Base-by-base conservation (phyloP, 2,797 vertebrate genomes). In the Tauraco hartlaubi region DNA sequence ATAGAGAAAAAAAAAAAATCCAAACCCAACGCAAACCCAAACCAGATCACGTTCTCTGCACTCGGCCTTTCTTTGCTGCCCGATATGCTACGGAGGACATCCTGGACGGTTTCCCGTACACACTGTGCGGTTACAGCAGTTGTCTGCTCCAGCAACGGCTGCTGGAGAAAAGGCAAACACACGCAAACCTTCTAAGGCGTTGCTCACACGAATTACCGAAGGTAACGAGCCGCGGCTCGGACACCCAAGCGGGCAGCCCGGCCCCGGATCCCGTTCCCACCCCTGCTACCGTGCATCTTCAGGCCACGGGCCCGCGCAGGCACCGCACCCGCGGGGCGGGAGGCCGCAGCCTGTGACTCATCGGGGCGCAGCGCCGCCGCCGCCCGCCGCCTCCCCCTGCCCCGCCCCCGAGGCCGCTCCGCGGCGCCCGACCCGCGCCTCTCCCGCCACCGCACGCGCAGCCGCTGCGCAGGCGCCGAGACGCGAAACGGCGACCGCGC, bases 311-410 rank as follows among this genome's bases (percentile, higher is more conserved):
- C 0, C 20, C 48, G 15, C 55, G 3, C 8, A 33, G 39, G 31
- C 75, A 8, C 14, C 13, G 1, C n/a, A 1, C 2, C 22, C 12
- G 17, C 3, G 15, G 21, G 35, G 35, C 7, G 35, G 35, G 9
- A 35, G 35, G 35, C 35, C 35, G 35, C 35, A 35, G 35, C 35
- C 35, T 35, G 43, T 44, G 43, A 44, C 43, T 20, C 8, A 44
- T 44, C 43, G 43, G 43, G 51, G 18, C 51, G 28, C 49, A 28
- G 26, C 26, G 49, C 26, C 49, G 22, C 46, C 46, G 46, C 46
- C 46, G 49, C 25, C n/a, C n/a, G n/a, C n/a, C n/a, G n/a, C n/a
- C n/a, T n/a, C n/a, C n/a, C n/a, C n/a, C n/a, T n/a, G n/a, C n/a
- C n/a, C n/a, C n/a, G 39, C 39, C 39, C 39, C 39, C n/a, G n/a